phyloP scores from a whole-genome alignment of 2,888 invertebrate genomes.

The Epicampocera succincta region DNA sequence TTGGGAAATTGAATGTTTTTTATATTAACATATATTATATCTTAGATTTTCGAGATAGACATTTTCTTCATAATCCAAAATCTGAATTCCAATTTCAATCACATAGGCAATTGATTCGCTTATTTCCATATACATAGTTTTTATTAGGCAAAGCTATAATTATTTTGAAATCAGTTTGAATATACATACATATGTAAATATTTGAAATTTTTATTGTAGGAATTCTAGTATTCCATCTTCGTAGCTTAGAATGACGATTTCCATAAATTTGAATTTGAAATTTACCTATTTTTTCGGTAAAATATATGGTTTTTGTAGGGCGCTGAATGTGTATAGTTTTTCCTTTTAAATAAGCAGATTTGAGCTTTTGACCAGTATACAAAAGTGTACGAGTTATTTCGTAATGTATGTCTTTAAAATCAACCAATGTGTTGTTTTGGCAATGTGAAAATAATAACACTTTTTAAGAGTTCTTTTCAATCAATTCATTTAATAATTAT shows the following conservation, averaged over 20 bases:
- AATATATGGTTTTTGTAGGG: constrained; percentile 31
- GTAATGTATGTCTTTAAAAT: constrained; percentile 29
- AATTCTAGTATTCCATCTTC: constrained; percentile 29
- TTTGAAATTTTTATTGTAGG: constrained; percentile 41
- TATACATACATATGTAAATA: too few species aligned
- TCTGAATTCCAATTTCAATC: constrained; percentile 13
- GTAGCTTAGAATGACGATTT: too few species aligned
- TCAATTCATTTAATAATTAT: too few species aligned
- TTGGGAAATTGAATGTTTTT: too few species aligned
- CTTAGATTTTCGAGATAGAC: constrained; percentile 6
- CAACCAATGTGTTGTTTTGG: too few species aligned
- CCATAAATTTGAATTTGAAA: constrained; percentile 46
- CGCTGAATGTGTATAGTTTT: constrained; percentile 40
- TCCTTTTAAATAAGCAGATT: constrained; percentile 25
- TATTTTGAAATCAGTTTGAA: constrained; percentile 33
- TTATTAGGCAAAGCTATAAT: not conserved
- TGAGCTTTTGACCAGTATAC: constrained; percentile 42
- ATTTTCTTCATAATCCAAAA: constrained; percentile 20
- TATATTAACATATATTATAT: too few species aligned
- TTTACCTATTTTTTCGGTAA: constrained; percentile 42
- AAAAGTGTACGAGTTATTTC: constrained; percentile 30
- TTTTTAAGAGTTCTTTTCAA: too few species aligned
- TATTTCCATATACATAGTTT: constrained; percentile 34
- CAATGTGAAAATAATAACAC: too few species aligned
- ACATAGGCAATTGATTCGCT: constrained; percentile 14